phyloP scores from a whole-genome alignment of 2,797 vertebrate genomes.

The Nannoperca obscura region DNA sequence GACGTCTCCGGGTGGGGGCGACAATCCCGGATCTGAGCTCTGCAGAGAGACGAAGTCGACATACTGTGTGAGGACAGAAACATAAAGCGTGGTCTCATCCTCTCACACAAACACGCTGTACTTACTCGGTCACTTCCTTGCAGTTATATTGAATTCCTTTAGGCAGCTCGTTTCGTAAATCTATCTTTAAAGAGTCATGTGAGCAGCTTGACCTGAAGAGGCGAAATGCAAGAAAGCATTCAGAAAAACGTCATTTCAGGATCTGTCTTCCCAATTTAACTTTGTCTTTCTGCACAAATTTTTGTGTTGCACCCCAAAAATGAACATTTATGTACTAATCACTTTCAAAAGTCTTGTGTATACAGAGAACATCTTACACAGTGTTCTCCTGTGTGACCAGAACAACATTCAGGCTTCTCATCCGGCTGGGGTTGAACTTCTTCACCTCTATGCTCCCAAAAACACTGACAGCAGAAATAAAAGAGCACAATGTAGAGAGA shows the following conservation, averaged over 20 bases:
- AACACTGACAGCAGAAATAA: constrained; percentile 52
- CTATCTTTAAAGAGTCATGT: constrained; percentile 64
- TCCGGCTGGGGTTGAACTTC: constrained; percentile 48
- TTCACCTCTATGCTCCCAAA: constrained; percentile 76
- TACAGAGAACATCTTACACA: constrained; percentile 62
- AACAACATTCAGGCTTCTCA: constrained; percentile 69
- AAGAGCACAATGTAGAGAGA: background rate
- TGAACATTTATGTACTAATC: background rate
- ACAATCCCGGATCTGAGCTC: constrained; percentile 67
- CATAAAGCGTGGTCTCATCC: fast-evolving
- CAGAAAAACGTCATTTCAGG: background rate
- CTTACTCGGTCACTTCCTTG: constrained; percentile 75
- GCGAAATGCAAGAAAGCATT: background rate
- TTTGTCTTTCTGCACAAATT: background rate
- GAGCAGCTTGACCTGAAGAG: constrained; percentile 74
- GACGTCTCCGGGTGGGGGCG: constrained; percentile 27
- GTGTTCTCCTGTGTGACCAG: constrained; percentile 63
- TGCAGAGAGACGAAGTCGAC: constrained; percentile 37
- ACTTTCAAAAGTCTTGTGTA: background rate
- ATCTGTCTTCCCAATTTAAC: too few relatives aligned
- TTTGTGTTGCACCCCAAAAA: background rate
- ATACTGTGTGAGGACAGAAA: background rate
- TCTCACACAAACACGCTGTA: constrained; percentile 12
- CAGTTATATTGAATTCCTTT: constrained; percentile 73
- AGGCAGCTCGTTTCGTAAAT: constrained; percentile 56